Conservation (phyloP, 2,888 invertebrate species). For the Amphimallon solstitiale region DNA sequence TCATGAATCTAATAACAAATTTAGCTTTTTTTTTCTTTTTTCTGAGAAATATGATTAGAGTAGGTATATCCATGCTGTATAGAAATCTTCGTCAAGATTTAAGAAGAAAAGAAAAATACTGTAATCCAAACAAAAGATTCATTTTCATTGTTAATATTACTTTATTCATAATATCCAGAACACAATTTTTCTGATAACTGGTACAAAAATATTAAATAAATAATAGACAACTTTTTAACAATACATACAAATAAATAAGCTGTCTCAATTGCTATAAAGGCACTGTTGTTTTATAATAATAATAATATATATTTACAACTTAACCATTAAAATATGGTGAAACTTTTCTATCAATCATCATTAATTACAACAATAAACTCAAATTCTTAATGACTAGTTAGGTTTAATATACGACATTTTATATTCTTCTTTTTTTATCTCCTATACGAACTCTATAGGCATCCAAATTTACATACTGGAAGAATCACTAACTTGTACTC, state of each 20-base stretch:
- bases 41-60: constrained; percentile 45
- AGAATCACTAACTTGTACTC: constrained; percentile 35
- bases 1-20: constrained; percentile 38
- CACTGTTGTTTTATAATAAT: constrained; percentile 45
- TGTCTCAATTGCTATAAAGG: constrained; percentile 46
- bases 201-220: constrained; percentile 39
- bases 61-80: constrained; percentile 42
- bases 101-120: constrained; percentile 39
- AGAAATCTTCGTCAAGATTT: constrained; percentile 29
- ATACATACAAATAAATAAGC: constrained; percentile 47
- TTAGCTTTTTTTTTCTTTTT: constrained; percentile 27
- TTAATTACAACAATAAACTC: constrained; percentile 42
- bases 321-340: constrained; percentile 37
- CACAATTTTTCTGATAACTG: constrained; percentile 35
- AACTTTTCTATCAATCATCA: constrained; percentile 40
- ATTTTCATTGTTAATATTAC: constrained; percentile 42
- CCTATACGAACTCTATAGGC: constrained; percentile 30
- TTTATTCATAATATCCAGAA: constrained; percentile 40
- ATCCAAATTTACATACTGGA: constrained; percentile 30
- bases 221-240: constrained; percentile 41
- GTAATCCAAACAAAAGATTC: constrained; percentile 42
- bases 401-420: constrained; percentile 36
- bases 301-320: constrained; percentile 34
- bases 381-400: constrained; percentile 45
- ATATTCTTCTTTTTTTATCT: constrained; percentile 40